Conservation (phyloP, 2,113 vertebrate genomes). For the Suncus etruscus region DNA sequence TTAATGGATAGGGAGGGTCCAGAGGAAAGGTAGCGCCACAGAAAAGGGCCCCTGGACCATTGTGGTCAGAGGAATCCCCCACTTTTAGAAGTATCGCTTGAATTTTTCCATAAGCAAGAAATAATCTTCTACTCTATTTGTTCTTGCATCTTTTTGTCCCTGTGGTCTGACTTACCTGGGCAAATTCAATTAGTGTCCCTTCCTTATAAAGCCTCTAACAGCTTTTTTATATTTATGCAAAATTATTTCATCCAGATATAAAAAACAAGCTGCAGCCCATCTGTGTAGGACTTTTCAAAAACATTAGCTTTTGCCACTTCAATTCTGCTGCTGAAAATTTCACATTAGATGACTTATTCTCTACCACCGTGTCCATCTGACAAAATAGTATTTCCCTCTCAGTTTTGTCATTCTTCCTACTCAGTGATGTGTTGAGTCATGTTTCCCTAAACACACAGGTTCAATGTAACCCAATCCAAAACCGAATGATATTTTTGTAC, state of each 20-base stretch:
- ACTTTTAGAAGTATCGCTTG: neutral
- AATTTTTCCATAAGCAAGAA: neutral
- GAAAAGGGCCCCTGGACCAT: neutral
- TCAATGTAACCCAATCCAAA: neutral
- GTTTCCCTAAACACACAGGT: slow-evolving; percentile 32
- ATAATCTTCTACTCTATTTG: neutral
- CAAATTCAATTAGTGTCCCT: neutral
- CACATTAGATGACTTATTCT: neutral
- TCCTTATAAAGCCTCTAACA: neutral
- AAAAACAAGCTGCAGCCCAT: neutral
- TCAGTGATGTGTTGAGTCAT: neutral
- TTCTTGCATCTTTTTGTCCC: neutral
- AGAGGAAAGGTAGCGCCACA: neutral
- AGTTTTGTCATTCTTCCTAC: neutral
- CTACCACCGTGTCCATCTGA: neutral
- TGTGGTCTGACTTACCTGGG: neutral
- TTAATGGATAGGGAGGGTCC: neutral
- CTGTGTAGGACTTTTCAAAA: neutral
- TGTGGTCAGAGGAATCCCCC: neutral
- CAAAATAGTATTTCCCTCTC: slow-evolving; percentile 28
- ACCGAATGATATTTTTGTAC: neutral
- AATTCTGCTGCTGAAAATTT: neutral
- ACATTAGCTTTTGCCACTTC: neutral
- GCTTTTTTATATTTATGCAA: slow-evolving; percentile 16
- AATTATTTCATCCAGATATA: slow-evolving; percentile 6